Base-by-base conservation (phyloP, 2,888 invertebrate species). In the Eupsilia transversa region DNA sequence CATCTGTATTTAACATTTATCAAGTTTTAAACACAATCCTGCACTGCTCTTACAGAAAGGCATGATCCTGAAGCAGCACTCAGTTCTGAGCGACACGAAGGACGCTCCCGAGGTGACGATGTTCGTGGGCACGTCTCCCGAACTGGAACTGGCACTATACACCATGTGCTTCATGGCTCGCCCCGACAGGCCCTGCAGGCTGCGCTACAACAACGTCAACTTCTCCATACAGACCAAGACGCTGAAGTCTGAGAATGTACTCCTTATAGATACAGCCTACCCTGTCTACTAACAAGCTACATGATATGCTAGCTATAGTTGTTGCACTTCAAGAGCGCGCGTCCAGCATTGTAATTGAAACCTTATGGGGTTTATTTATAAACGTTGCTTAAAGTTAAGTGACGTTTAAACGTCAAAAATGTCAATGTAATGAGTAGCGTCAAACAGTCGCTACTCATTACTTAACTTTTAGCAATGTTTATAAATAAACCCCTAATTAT, bases 41-140 rank as follows among this genome's bases (percentile, higher is more conserved):
- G 17, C 17, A 23, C n/a, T n/a, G 0, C 0, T 35, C 38, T 83
- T 80, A 68, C 96, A 98, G 98, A 98, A 98, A 97, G 98, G 98
- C 54, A 94, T 97, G 73, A 97, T 98, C 68, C 89, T 98, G 23
- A 98, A 98, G 91, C 96, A 97, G 80, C 98, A 98, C 83, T 97
- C 98, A 27, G 96, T 97, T 52, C 97, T 98, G 91, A 97, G 97
- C 82, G 97, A 97, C 7, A 96, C 97, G 0, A 97, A 96, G 74
- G 97, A 97, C 88, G 98, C 98, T 75, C 98, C 98, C 0, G 98
- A 98, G 35, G 97, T 98, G 68, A 97, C 97, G 0, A 97, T 98
- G 97, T 98, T 98, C 91, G 97, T 98, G 68, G 98, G 98, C 43
- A 98, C 98, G 0, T 98, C 98, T 60, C 99, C 99, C 0, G 99